Percentiles rank a stretch among this genome's conserved stretches.
Conservation (phyloP, 2,888 invertebrate species). For the Drosophila meridionalis region DNA sequence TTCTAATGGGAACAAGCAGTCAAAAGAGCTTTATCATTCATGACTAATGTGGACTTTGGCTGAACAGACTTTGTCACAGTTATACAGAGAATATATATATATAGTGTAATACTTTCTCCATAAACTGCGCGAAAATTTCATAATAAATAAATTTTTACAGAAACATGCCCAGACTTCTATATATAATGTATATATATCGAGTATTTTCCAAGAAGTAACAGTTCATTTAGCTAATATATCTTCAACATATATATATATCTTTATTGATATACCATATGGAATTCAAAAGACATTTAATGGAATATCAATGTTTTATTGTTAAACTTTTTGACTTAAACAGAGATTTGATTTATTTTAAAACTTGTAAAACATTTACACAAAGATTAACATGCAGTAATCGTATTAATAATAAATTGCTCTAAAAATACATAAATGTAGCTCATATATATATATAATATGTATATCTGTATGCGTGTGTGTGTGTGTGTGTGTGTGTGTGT, state of each 20-base stretch:
- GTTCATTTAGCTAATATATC: background rate
- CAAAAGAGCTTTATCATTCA: background rate
- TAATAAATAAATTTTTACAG: background rate
- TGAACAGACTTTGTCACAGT: background rate
- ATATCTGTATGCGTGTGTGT: conserved; percentile 4
- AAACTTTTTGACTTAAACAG: conserved; percentile 25
- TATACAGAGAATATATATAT: background rate
- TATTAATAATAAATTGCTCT: conserved; percentile 71
- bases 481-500: conserved; percentile 17
- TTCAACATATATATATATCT: conserved; percentile 6
- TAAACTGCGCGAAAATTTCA: background rate
- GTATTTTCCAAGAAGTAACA: background rate
- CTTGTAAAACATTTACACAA: conserved; percentile 69
- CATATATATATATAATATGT: conserved; percentile 35
- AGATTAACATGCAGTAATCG: conserved; percentile 60
- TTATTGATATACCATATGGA: background rate
- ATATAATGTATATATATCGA: background rate
- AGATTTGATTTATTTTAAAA: conserved; percentile 25
- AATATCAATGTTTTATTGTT: conserved; percentile 29
- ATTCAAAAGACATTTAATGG: conserved; percentile 11
- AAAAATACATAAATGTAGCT: conserved; percentile 73
- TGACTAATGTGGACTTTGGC: conserved; percentile 5
- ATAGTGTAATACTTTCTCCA: background rate
- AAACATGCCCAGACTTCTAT: background rate
- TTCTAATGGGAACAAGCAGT: background rate